Base-by-base conservation (phyloP, 2,888 invertebrate species). In the Brachyopa scutellaris region DNA sequence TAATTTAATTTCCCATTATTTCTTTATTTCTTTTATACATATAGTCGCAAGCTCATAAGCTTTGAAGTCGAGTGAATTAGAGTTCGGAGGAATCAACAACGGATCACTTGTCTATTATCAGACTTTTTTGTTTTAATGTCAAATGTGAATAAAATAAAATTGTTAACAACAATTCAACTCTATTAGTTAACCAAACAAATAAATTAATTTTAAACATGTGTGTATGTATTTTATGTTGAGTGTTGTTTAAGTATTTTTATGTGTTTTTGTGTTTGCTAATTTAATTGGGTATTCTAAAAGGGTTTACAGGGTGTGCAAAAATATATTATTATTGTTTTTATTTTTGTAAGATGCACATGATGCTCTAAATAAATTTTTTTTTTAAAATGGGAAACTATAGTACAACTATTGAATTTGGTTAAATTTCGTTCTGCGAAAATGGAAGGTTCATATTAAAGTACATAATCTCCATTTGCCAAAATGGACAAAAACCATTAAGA, bases 401-500 rank as follows among this genome's bases (percentile, higher is more conserved):
- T 64, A 62, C 45, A 76, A 31, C 29, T 77, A 77, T 57, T 64
- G 26, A 11, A 11, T 47, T 55, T 53, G 7, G 55, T 57, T 61
- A 26, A 26, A 6, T 5, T 26, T 26, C 6, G 26, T 61, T 42
- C 21, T 74, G 55, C 62, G 53, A 72, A 40, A 40, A 78, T 69
- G 84, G 77, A 62, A 87, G 88, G 88, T 88, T 89, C 89, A 89
- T 89, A 89, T 89, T 89, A 89, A 89, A 89, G 89, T 89, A 89
- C 89, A 89, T 89, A 89, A 89, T 89, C 87, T 89, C 89, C 89
- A 90, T 89, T 86, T 89, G 85, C 83, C 88, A 89, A 89, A 89
- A 89, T 90, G 89, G 89, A 88, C 89, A 88, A 89, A 89, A 89
- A 89, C 89, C 89, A 89, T 89, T 89, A 89, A 89, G 88, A 88